These are phyloP conservation scores for Orthosia gracilis DNA, from an alignment of 2,888 invertebrate genomes.

Conservation along the genomic window DNA sequence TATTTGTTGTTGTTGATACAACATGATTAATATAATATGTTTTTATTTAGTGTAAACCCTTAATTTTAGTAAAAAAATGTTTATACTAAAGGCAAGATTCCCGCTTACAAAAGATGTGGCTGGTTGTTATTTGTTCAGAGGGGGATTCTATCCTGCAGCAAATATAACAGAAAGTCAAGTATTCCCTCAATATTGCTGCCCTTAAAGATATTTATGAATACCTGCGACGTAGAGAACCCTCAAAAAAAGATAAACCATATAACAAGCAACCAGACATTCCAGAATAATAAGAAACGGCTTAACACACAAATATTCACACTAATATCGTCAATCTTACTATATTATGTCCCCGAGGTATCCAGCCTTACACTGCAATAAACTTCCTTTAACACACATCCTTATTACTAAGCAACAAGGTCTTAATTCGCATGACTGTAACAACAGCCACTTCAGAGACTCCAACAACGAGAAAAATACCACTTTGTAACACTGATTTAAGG, in stretches of 20 bases:
- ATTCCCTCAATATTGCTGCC: not conserved
- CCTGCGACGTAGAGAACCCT: not conserved
- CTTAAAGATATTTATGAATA: conserved; percentile 21
- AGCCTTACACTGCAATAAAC: conserved; percentile 63
- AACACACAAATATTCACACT: conserved; percentile 50
- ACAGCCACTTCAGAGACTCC: not conserved
- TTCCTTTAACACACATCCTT: conserved; percentile 9
- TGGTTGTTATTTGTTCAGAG: conserved; percentile 22
- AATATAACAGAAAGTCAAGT: conserved; percentile 1
- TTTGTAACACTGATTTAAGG: not conserved
- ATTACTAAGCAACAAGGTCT: not conserved
- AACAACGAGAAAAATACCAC: conserved; percentile 13
- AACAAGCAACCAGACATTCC: conserved; percentile 30
- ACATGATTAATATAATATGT: no score
- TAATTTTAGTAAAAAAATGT: no score
- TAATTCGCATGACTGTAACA: not conserved
- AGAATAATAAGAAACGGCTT: conserved; percentile 41
- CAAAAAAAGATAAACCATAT: conserved; percentile 26
- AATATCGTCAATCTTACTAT: conserved; percentile 62
- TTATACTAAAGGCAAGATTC: no score
- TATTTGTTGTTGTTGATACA: no score
- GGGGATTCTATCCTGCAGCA: not conserved
- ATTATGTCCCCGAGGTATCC: conserved; percentile 52
- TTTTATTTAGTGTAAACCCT: no score
- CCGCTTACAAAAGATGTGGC: not conserved